A percentile compares a stretch with the other conserved stretches of the same genome.
Conservation (phyloP, 2,888 invertebrate genomes). For the Opisthograptis luteolata region DNA sequence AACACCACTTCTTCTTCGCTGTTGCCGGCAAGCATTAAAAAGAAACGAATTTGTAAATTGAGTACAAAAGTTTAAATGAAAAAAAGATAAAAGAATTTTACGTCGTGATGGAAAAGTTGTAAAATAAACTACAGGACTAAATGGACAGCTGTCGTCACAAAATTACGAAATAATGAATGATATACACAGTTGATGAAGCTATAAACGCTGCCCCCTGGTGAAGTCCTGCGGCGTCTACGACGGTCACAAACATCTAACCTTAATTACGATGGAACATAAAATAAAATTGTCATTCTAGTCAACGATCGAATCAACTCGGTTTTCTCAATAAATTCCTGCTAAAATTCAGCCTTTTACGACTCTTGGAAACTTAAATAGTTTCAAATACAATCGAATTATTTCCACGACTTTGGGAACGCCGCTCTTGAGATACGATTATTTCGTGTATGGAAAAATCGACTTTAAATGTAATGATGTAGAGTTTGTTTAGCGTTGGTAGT, state of each 20-base stretch:
- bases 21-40: neutral
- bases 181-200: slow-evolving; percentile 20
- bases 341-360: slow-evolving; percentile 28
- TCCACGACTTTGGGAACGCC: slow-evolving; percentile 33
- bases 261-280: slow-evolving; percentile 8
- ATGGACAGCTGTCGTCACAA: slow-evolving; percentile 30
- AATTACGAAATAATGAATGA: slow-evolving; percentile 27
- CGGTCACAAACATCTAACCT: slow-evolving; percentile 14
- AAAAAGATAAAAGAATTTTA: neutral
- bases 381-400: slow-evolving; percentile 31
- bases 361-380: slow-evolving; percentile 22
- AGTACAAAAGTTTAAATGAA: too few relatives aligned
- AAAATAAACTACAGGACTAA: slow-evolving; percentile 22
- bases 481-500: slow-evolving; percentile 9
- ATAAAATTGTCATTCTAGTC: slow-evolving; percentile 13
- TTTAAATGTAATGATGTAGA: slow-evolving; percentile 27
- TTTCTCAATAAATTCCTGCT: slow-evolving; percentile 27
- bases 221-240: slow-evolving; percentile 25
- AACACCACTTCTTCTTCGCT: neutral
- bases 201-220: slow-evolving; percentile 25
- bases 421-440: slow-evolving; percentile 17
- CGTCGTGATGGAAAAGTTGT: neutral
- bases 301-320: slow-evolving; percentile 7
- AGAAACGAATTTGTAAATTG: neutral
- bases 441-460: slow-evolving; percentile 21